phyloP scores from a whole-genome alignment of 2,797 vertebrate genomes.

The Enteromius fasciolatus region DNA sequence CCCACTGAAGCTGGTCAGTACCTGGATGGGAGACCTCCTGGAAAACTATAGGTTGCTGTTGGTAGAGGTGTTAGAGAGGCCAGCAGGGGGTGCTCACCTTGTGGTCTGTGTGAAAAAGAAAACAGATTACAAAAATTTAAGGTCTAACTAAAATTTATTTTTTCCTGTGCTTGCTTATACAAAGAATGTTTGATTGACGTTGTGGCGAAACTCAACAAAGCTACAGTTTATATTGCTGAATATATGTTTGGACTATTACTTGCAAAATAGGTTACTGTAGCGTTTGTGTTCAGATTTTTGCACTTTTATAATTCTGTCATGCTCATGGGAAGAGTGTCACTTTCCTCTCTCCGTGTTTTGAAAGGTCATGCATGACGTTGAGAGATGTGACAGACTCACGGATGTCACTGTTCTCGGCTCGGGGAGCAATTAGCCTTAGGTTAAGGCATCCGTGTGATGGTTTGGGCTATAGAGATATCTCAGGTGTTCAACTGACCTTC shows the following conservation, averaged over 20 bases:
- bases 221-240: not conserved
- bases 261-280: not conserved
- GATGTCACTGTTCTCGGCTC: slow-evolving; percentile 46
- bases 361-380: slow-evolving; percentile 63
- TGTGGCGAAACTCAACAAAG: not conserved
- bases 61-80: too few relatives aligned
- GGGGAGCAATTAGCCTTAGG: slow-evolving; percentile 49
- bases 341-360: slow-evolving; percentile 28
- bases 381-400: slow-evolving; percentile 36
- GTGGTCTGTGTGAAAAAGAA: too few relatives aligned
- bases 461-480: slow-evolving; percentile 41
- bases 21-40: too few relatives aligned
- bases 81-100: too few relatives aligned
- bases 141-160: not conserved
- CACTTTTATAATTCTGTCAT: not conserved
- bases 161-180: too few relatives aligned
- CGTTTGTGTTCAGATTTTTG: not conserved
- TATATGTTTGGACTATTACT: not conserved
- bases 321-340: slow-evolving; percentile 19
- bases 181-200: not conserved
- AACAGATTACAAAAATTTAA: not conserved
- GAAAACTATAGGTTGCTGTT: too few relatives aligned
- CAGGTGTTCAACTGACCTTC: slow-evolving; percentile 60
- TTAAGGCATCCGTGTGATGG: slow-evolving; percentile 35
- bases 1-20: too few relatives aligned